phyloP scores from a whole-genome alignment of 2,888 invertebrate species.

The Eucera pruinosa region DNA sequence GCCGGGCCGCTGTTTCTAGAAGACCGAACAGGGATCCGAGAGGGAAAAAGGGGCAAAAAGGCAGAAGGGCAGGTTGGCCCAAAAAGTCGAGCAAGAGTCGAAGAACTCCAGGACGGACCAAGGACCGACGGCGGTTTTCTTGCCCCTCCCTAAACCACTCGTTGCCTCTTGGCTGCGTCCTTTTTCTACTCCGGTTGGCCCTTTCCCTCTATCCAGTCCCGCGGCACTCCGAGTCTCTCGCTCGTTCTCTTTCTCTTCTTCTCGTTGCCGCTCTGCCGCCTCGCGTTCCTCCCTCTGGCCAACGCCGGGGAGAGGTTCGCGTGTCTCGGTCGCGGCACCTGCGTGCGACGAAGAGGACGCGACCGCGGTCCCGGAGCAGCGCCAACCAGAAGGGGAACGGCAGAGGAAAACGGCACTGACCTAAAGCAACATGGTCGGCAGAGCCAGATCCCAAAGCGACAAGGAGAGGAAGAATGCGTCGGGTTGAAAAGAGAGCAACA shows the following conservation, averaged over 20 bases:
- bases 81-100: constrained; percentile 72
- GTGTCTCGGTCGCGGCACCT: constrained; percentile 46
- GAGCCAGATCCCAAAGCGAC: constrained; percentile 70
- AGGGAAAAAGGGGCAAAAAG: constrained; percentile 53
- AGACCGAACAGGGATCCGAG: constrained; percentile 25
- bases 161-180: constrained; percentile 50
- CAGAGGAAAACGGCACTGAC: constrained; percentile 78
- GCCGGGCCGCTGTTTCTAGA: constrained; percentile 25
- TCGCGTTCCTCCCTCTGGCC: not conserved
- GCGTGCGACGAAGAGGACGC: constrained; percentile 58
- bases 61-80: constrained; percentile 62
- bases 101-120: constrained; percentile 65
- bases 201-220: constrained; percentile 53
- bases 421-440: constrained; percentile 79
- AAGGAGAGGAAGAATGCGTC: constrained; percentile 65
- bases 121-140: constrained; percentile 69
- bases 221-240: not conserved
- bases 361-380: constrained; percentile 36
- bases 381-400: constrained; percentile 37
- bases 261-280: not conserved
- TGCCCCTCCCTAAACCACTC: constrained; percentile 72
- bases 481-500: constrained; percentile 63
- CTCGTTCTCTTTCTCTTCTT: constrained; percentile 14
- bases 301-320: not conserved
- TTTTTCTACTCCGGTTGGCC: constrained; percentile 53